Evolutionary conservation across 2,797 vertebrate species (phyloP), one percentile per base, ranked within the genome.

Genomic region (Microhierax caerulescens): DNA sequence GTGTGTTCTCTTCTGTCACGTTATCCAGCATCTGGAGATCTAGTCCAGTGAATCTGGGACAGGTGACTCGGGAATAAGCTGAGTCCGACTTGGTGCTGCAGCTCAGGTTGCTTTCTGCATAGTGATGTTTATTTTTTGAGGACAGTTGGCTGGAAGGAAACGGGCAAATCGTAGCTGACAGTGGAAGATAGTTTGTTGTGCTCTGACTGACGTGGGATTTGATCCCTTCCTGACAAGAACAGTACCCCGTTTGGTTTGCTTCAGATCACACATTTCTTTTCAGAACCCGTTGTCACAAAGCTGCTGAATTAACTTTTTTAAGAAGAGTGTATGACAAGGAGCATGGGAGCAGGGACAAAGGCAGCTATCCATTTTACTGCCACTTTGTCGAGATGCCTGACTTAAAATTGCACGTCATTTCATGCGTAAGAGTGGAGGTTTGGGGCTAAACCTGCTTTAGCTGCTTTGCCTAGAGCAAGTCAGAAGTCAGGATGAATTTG

Each of bases 301-400:
- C 93, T 94, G 90, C 73, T 92, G 77, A 93, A 45, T 85, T 85
- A 97, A 95, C 95, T 96, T 96, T 95, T 74, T 59, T 70, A 53
- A 27, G 54, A 79, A 63, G 83, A 53, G 56, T 41, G 67, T 82
- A 9, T 88, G 95, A 95, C 90, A 90, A 80, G 51, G 69, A 92
- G 63, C 1, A 0, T 3, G 2, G 70, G 36, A 76, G 83, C 34
- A 47, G 60, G 85, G 80, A 84, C 80, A 79, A 76, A 88, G 60
- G 70, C 83, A 82, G 80, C 39, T 75, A 37, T 87, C 59, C 14
- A 1, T 83, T 91, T 75, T 59, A 23, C 69, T 78, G 19, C 63
- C 13, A 5, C 73, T 92, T 79, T 34, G 23, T 41, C 70, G 88
- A 79, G 57, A 74, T 64, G 77, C 9, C 43, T 39, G 67, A 54